Evolutionary conservation across 1,140 invertebrate species (phyloP), one percentile per base, ranked within the genome.

Genomic region (Argopecten irradians): DNA sequence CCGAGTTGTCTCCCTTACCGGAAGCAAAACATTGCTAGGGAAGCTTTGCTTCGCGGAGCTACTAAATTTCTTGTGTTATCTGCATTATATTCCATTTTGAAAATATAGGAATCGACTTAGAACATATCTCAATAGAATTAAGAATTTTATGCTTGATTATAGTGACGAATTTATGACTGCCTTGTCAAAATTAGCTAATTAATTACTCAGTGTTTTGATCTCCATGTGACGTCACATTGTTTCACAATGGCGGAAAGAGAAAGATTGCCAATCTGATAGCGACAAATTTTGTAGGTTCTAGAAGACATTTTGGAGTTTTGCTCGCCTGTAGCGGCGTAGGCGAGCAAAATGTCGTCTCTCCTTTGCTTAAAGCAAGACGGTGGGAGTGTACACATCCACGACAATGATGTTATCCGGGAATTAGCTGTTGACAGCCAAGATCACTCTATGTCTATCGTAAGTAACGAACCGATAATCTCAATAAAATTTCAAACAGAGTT

Each of bases 181-280:
- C 13, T 71, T 71, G 55, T 71, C 55, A 84, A 22, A 55, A 85
- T 28, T 11, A n/a, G 28, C 34, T 86, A 35, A n/a, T 43, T 14
- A 83, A 35, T 33, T 87, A 32, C 55, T n/a, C 36, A 83, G 16
- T 84, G 34, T 36, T 71, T 87, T 28, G 34, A 91, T 92, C 90
- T 90, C 92, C 34, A 93, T 89, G 92, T 92, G 92, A 93, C 92
- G 92, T 92, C 91, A 91, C 84, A 90, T 91, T 91, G 92, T 92
- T 92, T 92, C 88, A 91, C 91, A 88, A 93, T 93, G 92, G 92
- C 92, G 89, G 88, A 85, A 85, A 88, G 34, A 36, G 82, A 83
- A 55, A 19, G 82, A 86, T 85, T 43, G 33, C 82, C 28, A 84
- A 82, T 32, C 71, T 71, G 71, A 88, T 55, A 36, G 55, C 11